These are phyloP conservation scores for Cynopterus brachyotis DNA, from an alignment of 2,113 vertebrate genomes.

Conservation along the genomic window DNA sequence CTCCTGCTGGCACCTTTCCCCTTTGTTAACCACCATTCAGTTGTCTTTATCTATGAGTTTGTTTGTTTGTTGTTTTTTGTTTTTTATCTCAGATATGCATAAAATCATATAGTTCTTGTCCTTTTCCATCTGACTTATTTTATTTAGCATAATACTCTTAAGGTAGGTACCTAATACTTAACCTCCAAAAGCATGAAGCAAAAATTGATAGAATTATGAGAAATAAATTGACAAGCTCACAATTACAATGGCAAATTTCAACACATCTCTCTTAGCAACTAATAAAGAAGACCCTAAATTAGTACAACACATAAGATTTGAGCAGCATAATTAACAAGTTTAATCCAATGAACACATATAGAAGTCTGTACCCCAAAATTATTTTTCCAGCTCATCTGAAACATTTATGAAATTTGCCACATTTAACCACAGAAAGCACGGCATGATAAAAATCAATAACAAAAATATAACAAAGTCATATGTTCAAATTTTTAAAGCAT, in stretches of 20 bases:
- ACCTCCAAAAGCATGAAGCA: neutral
- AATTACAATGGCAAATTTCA: neutral
- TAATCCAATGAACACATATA: neutral
- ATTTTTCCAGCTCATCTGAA: conserved; percentile 18
- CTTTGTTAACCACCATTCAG: neutral
- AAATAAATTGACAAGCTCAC: neutral
- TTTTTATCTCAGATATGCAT: neutral
- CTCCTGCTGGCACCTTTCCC: neutral
- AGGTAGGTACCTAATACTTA: neutral
- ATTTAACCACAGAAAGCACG: conserved; percentile 13
- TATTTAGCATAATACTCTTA: neutral
- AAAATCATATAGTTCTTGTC: neutral
- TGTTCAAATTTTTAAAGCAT: neutral
- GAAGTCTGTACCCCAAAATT: neutral
- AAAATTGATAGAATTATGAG: neutral
- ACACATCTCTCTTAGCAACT: neutral
- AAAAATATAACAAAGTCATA: conserved; percentile 1
- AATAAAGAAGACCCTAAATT: neutral
- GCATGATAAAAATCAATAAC: conserved; percentile 15
- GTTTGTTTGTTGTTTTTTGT: neutral
- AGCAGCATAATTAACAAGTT: neutral
- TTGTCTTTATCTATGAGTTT: neutral
- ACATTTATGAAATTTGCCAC: neutral
- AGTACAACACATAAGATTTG: neutral
- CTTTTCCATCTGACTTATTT: neutral